Evolutionary conservation across 2,113 vertebrate genomes (phyloP).

Genomic region (Egretta garzetta): DNA sequence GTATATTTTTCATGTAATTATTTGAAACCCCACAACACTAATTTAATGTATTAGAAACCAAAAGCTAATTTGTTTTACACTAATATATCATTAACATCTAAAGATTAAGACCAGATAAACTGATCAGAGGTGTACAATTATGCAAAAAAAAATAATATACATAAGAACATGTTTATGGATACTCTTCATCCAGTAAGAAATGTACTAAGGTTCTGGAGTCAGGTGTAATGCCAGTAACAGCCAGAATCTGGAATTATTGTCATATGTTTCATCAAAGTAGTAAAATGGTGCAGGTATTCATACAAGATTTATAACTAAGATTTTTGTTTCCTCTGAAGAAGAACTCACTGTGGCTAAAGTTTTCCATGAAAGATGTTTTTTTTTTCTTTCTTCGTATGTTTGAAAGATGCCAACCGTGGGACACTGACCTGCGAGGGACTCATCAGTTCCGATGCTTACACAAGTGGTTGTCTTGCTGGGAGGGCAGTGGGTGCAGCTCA

Average conservation of each 20-base stretch:
- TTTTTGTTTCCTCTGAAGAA: background rate
- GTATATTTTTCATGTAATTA: background rate
- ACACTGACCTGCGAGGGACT: background rate
- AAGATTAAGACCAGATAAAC: background rate
- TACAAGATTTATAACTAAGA: background rate
- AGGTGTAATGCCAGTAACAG: background rate
- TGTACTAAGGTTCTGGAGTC: background rate
- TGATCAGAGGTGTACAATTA: background rate
- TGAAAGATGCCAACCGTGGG: background rate
- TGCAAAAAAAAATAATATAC: background rate
- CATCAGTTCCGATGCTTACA: background rate
- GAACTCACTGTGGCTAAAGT: background rate
- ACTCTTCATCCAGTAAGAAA: background rate
- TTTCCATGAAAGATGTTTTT: accelerated
- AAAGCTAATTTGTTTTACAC: background rate
- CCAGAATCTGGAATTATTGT: background rate
- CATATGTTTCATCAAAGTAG: background rate
- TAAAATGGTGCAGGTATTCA: background rate
- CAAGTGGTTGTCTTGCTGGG: background rate
- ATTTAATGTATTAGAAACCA: background rate
- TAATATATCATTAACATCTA: background rate
- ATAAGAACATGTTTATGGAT: background rate
- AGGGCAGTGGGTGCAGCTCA: background rate
- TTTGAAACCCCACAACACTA: background rate
- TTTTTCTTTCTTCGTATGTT: background rate